Base-by-base conservation (phyloP, 1,140 invertebrate genomes). In the Cotesia vestalis region DNA sequence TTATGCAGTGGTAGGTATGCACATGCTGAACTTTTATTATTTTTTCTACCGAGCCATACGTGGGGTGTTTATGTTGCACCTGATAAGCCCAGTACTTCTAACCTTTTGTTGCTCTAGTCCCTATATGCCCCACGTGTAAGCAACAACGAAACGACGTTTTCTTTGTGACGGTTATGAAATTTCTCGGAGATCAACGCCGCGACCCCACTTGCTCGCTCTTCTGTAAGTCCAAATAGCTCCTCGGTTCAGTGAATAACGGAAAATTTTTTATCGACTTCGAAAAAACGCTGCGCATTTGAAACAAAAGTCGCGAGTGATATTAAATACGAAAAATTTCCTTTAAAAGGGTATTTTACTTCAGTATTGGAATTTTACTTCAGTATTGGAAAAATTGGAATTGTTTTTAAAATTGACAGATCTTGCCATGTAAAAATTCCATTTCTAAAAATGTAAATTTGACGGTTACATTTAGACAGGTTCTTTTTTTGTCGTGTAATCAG, bases 71-170 rank as follows among this genome's bases (percentile, higher is more conserved):
- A 62, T 62, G 46, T 62, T 62, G 40, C 40, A 70, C 68, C 53
- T 70, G 68, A 70, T 70, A 70, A 70, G 68, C 68, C 51, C 14
- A 8, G 17, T 70, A 17, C 68, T 52, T 62, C n/a, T 34, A 55
- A 36, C 71, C 57, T 72, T 72, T 72, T 67, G 71, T 72, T 72
- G 27, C 60, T 66, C 51, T 27, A 55, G 46, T 9, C 51, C 46
- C 53, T 55, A 40, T n/a, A 11, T 64, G 17, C 34, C 51, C 38
- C 20, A 63, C 66, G 53, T 40, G 46, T 34, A 38, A 64, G 52
- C 14, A 35, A 66, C 11, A 40, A 17, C 40, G 38, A 17, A 4
- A 27, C 14, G 17, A 17, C 4, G 9, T 17, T 20, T 40, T 27
- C 3, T 27, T 17, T 9, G 35, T 51, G 27, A 40, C 40, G 51